Base-by-base conservation (phyloP, 2,888 invertebrate species). In the Apodemia duryi region DNA sequence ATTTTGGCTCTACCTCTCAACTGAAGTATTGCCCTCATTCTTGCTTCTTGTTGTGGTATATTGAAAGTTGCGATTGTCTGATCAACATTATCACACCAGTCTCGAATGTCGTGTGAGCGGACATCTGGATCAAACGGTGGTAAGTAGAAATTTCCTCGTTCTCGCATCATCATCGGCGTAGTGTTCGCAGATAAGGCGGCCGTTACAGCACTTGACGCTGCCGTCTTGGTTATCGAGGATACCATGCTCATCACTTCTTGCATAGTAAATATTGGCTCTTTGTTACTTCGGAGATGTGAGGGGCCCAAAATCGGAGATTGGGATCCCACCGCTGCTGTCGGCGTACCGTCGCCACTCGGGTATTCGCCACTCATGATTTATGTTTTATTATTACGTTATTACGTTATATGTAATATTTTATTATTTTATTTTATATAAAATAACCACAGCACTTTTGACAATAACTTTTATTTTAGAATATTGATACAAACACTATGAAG, bases 11-110 rank as follows among this genome's bases (percentile, higher is more conserved):
- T 46, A 41, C 72, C 69, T 67, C 60, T 65, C 9, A 70, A 54
- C 54, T 69, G 70, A 7, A 70, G 63, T 10, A 70, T 71, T 43
- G 70, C 67, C 63, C 69, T 72, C 70, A 72, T 68, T 6, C 69
- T 66, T 38, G 68, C 69, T 62, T 71, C 70, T 35, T 70, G 69
- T 11, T 65, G 63, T n/a, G 68, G 35, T 57, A 68, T 66, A 41
- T 54, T 38, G 11, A 35, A 61, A 3, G 6, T n/a, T 9, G 21
- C 2, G 41, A 61, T 61, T 13, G 61, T 35, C 7, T 61, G 21
- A 52, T 52, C 28, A 4, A 52, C 52, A 52, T 52, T 28, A 52
- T n/a, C 21, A 28, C 52, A 52, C 28, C 21, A 52, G 21, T 61
- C 61, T 21, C 41, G 11, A 21, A 61, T 41, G 41, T 61, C 61